Evolutionary conservation across 1,140 invertebrate species (phyloP).

Genomic region (Pantala flavescens): DNA sequence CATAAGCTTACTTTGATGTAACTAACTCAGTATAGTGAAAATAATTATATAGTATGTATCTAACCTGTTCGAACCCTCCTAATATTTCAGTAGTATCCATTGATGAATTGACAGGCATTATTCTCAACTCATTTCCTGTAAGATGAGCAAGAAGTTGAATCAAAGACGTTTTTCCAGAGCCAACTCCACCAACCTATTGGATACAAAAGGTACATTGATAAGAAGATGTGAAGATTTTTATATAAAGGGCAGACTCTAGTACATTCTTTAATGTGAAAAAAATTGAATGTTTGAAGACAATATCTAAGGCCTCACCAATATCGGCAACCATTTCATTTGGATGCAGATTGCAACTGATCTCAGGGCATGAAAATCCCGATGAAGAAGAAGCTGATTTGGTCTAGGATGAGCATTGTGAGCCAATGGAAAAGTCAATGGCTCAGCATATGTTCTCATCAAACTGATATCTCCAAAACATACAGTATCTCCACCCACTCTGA

Average conservation of each 20-base stretch:
- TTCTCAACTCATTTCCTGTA: conserved; percentile 58
- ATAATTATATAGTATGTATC: no score
- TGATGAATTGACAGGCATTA: conserved; percentile 77
- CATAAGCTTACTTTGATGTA: no score
- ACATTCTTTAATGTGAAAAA: neutral
- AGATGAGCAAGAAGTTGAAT: conserved; percentile 67
- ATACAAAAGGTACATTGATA: conserved; percentile 21
- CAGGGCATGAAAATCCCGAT: conserved; percentile 50
- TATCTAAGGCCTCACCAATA: conserved; percentile 53
- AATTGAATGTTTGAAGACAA: neutral
- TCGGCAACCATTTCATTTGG: conserved; percentile 83
- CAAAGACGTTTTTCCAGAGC: conserved; percentile 71
- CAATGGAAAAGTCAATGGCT: neutral
- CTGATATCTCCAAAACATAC: conserved; percentile 48
- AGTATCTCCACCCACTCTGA: conserved; percentile 40
- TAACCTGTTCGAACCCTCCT: conserved; percentile 95
- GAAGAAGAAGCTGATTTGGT: conserved; percentile 43
- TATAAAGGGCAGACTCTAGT: neutral
- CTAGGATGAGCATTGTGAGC: conserved; percentile 25
- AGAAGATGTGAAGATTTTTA: neutral
- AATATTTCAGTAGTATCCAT: conserved; percentile 94
- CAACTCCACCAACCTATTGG: conserved; percentile 59
- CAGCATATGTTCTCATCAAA: conserved; percentile 32
- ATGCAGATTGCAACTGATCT: conserved; percentile 71
- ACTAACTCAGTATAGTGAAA: no score